Evolutionary conservation across 2,113 vertebrate genomes (phyloP), one percentile per base, ranked within the genome.

Genomic region (Plecturocebus donacophilus): DNA sequence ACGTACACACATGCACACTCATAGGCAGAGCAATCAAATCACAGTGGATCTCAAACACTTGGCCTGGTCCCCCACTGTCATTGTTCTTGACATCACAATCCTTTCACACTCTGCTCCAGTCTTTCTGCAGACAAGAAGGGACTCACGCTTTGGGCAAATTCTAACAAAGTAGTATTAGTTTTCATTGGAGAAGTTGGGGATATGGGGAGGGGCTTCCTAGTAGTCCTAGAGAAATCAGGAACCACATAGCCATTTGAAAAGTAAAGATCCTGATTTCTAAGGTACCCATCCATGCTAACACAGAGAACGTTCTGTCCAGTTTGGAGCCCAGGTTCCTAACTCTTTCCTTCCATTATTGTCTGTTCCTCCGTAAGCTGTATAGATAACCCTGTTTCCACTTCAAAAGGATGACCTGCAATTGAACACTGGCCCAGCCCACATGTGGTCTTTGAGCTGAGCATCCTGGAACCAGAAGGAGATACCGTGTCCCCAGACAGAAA

Each of bases 401-500:
- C 13, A 0, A 20, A 68, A 87, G 20, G 19, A 14, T 5, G 38
- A 56, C 3, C 68, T 20, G 9, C 0, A 9, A 38, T 56, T 85
- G 38, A 13, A 12, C 32, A 0, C 19, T 0, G 23, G 38, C 8
- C 23, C 20, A 40, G 40, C 54, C 80, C 40, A 70, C 20, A 0
- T 13, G 32, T 7, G 8, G 30, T 52, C 96, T 81, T n/a, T 92
- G 42, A 82, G 47, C 86, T 96, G 79, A 97, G 52, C 79, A 61
- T 64, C 83, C 96, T 68, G 47, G 79, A 90, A 12, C 56, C 95
- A 71, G 35, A 90, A 97, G 82, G 80, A 95, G 84, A 91, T 35
- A 64, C 42, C 76, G 14, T 81, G 81, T 79, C 61, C 80, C 91
- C 88, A 97, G 93, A 90, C 40, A 76, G 97, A 95, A 95, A 97